Percentiles rank a stretch among this genome's conserved stretches.
Conservation (phyloP, 2,113 vertebrate genomes). For the Isurus oxyrinchus region DNA sequence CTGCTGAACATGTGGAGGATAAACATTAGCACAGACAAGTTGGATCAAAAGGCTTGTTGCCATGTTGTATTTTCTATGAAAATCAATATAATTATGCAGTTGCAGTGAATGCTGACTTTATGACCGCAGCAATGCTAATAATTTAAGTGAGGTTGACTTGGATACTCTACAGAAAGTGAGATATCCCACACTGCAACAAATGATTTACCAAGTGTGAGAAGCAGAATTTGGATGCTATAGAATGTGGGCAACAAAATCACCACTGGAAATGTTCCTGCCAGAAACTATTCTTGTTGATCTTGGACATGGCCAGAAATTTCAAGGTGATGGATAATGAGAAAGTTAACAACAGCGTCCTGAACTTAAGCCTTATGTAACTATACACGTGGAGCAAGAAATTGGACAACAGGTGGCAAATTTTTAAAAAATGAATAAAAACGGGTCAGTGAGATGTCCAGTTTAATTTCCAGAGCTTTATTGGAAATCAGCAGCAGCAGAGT, state of each 20-base stretch:
- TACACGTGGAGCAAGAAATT: background rate
- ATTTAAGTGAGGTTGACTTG: background rate
- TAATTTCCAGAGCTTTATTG: background rate
- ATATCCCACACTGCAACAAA: background rate
- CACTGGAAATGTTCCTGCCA: background rate
- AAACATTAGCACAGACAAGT: background rate
- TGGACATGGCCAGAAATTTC: background rate
- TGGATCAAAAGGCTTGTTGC: background rate
- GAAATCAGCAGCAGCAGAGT: background rate
- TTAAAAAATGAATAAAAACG: background rate
- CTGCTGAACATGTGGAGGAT: background rate
- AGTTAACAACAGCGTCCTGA: background rate
- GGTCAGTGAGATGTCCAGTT: background rate
- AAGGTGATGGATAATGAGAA: background rate
- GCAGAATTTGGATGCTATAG: background rate
- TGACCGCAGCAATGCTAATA: background rate
- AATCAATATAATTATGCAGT: background rate
- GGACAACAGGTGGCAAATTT: background rate
- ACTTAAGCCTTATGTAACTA: background rate
- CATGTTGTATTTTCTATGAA: background rate
- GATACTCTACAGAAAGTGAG: background rate
- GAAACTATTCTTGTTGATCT: background rate
- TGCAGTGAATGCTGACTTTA: background rate
- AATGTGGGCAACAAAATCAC: background rate
- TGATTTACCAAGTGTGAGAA: background rate